These are phyloP conservation scores for Elysia crispata DNA, from an alignment of 2,888 invertebrate species.

Conservation along the genomic window DNA sequence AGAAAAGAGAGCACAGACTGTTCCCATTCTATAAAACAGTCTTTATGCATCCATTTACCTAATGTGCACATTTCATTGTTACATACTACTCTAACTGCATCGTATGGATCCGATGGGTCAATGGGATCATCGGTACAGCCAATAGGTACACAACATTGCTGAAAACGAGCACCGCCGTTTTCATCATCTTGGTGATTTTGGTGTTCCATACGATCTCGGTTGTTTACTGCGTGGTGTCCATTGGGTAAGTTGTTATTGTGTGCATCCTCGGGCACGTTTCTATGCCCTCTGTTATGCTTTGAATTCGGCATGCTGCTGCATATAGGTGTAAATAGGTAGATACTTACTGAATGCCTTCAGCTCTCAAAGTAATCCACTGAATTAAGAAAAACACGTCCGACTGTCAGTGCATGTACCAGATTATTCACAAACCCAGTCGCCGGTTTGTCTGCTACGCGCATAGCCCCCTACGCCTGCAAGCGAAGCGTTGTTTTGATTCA, in stretches of 20 bases:
- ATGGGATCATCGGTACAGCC: slow-evolving; percentile 65
- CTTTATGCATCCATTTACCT: slow-evolving; percentile 96
- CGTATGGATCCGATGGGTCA: slow-evolving; percentile 67
- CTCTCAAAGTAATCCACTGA: no score
- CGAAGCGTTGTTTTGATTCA: slow-evolving; percentile 49
- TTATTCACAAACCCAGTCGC: not conserved
- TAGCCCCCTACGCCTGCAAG: slow-evolving; percentile 32
- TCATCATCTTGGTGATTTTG: slow-evolving; percentile 46
- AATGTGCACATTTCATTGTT: slow-evolving; percentile 94
- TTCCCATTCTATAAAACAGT: slow-evolving; percentile 97
- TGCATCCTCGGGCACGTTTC: slow-evolving; percentile 57
- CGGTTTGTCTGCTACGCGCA: slow-evolving; percentile 35
- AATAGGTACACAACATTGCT: slow-evolving; percentile 67
- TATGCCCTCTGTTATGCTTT: slow-evolving; percentile 60
- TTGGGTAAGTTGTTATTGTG: slow-evolving; percentile 55
- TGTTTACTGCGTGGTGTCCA: slow-evolving; percentile 42
- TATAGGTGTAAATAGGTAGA: not conserved
- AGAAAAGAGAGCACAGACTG: slow-evolving; percentile 91
- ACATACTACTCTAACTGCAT: slow-evolving; percentile 91
- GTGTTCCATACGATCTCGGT: slow-evolving; percentile 40
- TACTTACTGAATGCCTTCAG: not conserved
- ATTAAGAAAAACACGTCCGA: no score
- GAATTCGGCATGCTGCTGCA: slow-evolving; percentile 60
- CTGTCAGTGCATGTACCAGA: not conserved
- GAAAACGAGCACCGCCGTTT: slow-evolving; percentile 46